phyloP scores from a whole-genome alignment of 2,113 vertebrate genomes.

The Myotis brandtii region DNA sequence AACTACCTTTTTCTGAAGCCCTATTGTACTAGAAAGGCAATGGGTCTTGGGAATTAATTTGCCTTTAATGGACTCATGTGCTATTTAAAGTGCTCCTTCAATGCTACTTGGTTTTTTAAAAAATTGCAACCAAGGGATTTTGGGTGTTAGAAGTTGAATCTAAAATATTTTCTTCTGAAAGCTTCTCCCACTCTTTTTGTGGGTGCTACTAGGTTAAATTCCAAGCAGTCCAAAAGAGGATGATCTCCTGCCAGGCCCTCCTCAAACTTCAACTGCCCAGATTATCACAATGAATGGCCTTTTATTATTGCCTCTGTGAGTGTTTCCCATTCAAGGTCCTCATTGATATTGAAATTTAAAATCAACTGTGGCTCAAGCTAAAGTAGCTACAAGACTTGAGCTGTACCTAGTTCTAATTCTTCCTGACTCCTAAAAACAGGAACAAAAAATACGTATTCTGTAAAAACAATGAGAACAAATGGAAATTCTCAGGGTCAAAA shows the following conservation, averaged over 20 bases:
- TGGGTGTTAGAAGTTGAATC: slow-evolving; percentile 24
- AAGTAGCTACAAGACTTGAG: slow-evolving; percentile 20
- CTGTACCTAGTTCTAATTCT: slow-evolving; percentile 37
- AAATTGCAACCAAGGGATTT: neutral
- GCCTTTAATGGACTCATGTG: neutral
- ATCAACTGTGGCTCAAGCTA: neutral
- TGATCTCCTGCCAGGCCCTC: neutral
- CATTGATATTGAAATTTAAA: slow-evolving; percentile 59
- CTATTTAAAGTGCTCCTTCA: neutral
- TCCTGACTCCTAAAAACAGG: neutral
- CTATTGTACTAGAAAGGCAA: slow-evolving; percentile 26
- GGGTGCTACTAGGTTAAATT: slow-evolving; percentile 43
- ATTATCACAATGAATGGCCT: neutral
- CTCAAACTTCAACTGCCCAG: neutral
- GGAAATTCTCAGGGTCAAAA: neutral
- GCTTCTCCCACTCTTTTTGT: neutral
- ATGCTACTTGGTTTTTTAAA: neutral
- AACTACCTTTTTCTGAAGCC: slow-evolving; percentile 28
- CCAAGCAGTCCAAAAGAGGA: neutral
- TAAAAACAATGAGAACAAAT: slow-evolving; percentile 37
- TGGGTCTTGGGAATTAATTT: slow-evolving; percentile 5
- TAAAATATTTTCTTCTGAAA: slow-evolving; percentile 53
- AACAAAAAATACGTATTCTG: neutral
- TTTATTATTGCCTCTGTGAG: neutral
- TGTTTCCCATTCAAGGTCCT: slow-evolving; percentile 45